These are phyloP conservation scores for Numenius arquata DNA, from an alignment of 2,113 vertebrate species.

Conservation along the genomic window DNA sequence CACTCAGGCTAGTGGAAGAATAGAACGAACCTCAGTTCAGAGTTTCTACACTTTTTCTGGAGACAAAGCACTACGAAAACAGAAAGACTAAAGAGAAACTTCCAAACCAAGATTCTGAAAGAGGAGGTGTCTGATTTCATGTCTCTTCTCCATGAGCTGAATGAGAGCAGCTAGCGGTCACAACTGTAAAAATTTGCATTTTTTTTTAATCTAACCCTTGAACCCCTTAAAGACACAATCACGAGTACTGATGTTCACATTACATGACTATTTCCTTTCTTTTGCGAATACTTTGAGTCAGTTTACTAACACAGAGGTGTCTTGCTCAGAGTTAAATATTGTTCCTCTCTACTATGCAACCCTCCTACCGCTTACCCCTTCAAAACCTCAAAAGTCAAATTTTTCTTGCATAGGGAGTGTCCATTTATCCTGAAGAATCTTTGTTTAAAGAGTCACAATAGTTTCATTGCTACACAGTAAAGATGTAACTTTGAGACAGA, in stretches of 20 bases:
- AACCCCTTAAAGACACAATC: background rate
- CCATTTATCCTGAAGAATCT: background rate
- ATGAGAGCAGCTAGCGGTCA: background rate
- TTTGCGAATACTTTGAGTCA: background rate
- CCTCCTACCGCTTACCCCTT: background rate
- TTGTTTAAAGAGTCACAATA: background rate
- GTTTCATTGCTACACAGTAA: background rate
- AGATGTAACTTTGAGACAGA: background rate
- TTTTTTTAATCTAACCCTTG: background rate
- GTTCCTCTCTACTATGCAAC: background rate
- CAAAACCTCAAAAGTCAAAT: background rate
- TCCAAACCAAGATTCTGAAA: background rate
- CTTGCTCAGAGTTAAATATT: background rate
- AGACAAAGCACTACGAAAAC: background rate
- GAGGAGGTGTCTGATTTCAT: background rate
- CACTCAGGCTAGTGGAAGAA: background rate
- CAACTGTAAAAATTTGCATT: background rate
- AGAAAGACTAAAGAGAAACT: background rate
- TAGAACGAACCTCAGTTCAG: background rate
- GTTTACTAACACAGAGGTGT: fast-evolving
- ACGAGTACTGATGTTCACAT: fast-evolving
- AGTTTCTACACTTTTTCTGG: background rate
- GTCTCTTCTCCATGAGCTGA: background rate
- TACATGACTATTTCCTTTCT: background rate
- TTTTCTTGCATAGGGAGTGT: background rate